Evolutionary conservation across 2,113 vertebrate genomes (phyloP).

Genomic region (Saccopteryx leptura): DNA sequence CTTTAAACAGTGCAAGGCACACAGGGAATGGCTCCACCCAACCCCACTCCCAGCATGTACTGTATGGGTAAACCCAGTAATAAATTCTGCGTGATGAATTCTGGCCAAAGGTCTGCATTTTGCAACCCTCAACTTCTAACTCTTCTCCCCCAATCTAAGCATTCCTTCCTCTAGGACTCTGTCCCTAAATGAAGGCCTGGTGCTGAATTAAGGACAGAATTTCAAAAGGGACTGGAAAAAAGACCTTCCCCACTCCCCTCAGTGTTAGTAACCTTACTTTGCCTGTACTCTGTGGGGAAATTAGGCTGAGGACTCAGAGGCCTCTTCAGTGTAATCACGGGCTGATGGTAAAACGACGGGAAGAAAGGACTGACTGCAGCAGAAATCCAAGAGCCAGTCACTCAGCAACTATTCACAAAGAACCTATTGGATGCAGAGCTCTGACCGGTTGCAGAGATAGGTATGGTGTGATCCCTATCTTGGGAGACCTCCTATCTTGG

Average conservation of each 20-base stretch:
- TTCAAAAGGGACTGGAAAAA: neutral
- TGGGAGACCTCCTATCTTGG: too few species aligned
- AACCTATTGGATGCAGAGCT: neutral
- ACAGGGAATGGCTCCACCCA: neutral
- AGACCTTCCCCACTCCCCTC: neutral
- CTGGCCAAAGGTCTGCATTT: neutral
- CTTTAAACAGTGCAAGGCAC: neutral
- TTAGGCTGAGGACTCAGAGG: neutral
- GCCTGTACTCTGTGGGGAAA: neutral
- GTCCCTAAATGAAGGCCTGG: neutral
- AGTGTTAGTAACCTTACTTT: neutral
- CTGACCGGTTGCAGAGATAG: neutral
- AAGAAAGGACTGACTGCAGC: neutral
- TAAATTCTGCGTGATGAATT: neutral
- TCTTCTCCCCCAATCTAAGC: neutral
- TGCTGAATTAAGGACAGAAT: conserved; percentile 22
- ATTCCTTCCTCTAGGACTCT: neutral
- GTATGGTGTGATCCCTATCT: neutral
- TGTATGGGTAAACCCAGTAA: neutral
- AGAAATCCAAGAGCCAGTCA: conserved; percentile 38
- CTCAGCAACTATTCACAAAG: neutral
- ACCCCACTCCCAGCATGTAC: too few species aligned
- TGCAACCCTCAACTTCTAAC: neutral
- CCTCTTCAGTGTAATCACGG: neutral
- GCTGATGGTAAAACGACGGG: neutral